A percentile compares a stretch with the other conserved stretches of the same genome.
phyloP scores from a whole-genome alignment of 2,113 vertebrate species.

The Notiomystis cincta region DNA sequence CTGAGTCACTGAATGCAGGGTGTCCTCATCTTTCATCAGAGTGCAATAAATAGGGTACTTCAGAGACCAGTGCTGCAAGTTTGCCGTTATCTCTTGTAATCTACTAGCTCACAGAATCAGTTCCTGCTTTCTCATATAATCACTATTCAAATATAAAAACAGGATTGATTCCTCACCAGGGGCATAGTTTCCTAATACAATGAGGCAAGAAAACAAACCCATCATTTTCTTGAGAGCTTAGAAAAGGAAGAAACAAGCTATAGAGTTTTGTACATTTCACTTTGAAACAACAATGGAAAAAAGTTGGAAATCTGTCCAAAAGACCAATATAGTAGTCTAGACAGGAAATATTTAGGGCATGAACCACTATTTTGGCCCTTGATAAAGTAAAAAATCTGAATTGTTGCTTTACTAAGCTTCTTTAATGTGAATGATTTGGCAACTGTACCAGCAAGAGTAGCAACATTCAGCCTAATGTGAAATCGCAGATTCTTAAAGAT shows the following conservation, averaged over 20 bases:
- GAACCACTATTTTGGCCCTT: conserved; percentile 49
- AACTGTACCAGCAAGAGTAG: conserved; percentile 3
- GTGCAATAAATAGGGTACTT: background rate
- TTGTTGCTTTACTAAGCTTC: conserved; percentile 9
- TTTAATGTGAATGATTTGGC: conserved; percentile 19
- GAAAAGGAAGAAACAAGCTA: background rate
- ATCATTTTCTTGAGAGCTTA: background rate
- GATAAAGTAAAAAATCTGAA: conserved; percentile 57
- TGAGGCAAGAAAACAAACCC: background rate
- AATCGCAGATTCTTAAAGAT: background rate
- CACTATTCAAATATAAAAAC: background rate
- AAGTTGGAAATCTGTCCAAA: conserved; percentile 28
- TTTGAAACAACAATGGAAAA: conserved; percentile 44
- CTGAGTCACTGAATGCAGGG: background rate
- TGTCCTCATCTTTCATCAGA: background rate
- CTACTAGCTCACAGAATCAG: background rate
- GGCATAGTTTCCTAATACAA: background rate
- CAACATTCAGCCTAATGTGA: background rate
- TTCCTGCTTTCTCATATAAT: background rate
- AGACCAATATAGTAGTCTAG: conserved; percentile 69
- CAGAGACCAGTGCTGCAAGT: background rate
- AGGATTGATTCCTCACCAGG: background rate
- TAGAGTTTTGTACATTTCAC: background rate
- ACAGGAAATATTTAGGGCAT: conserved; percentile 69
- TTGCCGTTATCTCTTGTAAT: background rate